Conservation (phyloP, 2,113 vertebrate genomes). For the Nipponia nippon region DNA sequence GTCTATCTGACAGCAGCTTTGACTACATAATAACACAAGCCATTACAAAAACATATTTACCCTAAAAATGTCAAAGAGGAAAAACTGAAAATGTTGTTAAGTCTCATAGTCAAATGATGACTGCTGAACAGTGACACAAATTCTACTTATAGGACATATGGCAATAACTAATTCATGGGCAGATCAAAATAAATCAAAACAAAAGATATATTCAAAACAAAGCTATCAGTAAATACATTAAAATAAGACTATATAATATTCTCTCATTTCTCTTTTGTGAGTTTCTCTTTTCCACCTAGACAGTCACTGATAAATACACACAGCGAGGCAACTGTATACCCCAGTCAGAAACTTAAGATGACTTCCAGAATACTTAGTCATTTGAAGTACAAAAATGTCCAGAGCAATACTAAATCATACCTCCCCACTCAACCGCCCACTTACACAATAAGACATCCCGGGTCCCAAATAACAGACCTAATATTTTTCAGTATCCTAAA, state of each 20-base stretch:
- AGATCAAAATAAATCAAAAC: conserved; percentile 23
- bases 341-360: background rate
- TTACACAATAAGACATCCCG: background rate
- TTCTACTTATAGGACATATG: conserved; percentile 5
- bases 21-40: background rate
- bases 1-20: background rate
- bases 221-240: background rate
- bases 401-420: background rate
- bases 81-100: background rate
- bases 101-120: background rate
- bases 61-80: conserved; percentile 40
- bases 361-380: background rate
- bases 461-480: background rate
- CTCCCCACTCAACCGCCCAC: background rate
- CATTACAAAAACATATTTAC: conserved; percentile 2
- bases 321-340: background rate
- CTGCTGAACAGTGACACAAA: conserved; percentile 19
- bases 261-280: background rate
- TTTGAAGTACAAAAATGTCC: background rate
- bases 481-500: background rate
- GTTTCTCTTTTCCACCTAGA: background rate
- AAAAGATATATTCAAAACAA: background rate
- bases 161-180: conserved; percentile 45
- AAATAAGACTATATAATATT: conserved; percentile 6
- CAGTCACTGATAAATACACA: background rate